Percentiles rank a stretch among this genome's conserved stretches.
Evolutionary conservation across 2,797 vertebrate genomes (phyloP).

Genomic region (Coreius guichenoti): DNA sequence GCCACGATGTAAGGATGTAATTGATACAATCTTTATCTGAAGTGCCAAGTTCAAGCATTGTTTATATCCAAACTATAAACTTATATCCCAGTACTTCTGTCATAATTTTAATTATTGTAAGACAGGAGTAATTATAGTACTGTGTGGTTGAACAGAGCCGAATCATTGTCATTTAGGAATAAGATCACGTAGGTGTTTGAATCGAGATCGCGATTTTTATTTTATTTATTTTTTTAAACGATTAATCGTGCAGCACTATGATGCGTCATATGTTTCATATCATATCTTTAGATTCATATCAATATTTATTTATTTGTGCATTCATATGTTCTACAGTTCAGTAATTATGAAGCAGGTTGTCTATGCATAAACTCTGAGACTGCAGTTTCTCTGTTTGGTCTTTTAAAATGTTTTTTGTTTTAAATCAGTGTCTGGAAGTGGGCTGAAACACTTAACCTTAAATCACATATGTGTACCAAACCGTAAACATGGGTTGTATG

Average conservation of each 20-base stretch:
- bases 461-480: neutral
- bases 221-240: neutral
- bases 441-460: slow-evolving; percentile 6
- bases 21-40: neutral
- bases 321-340: neutral
- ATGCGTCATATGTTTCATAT: neutral
- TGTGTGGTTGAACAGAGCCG: neutral
- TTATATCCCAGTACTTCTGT: neutral
- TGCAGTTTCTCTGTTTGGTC: neutral
- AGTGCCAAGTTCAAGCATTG: neutral
- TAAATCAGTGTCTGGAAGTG: neutral
- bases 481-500: neutral
- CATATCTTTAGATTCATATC: neutral
- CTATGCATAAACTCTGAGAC: neutral
- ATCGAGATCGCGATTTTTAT: too few relatives aligned
- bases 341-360: slow-evolving; percentile 6
- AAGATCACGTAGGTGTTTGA: neutral
- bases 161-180: neutral
- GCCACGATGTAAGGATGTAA: neutral
- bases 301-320: neutral
- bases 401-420: neutral
- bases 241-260: neutral
- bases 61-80: neutral
- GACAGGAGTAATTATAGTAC: neutral
- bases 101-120: neutral